These are phyloP conservation scores for Apamea crenata DNA, from an alignment of 2,888 invertebrate species.

Conservation along the genomic window DNA sequence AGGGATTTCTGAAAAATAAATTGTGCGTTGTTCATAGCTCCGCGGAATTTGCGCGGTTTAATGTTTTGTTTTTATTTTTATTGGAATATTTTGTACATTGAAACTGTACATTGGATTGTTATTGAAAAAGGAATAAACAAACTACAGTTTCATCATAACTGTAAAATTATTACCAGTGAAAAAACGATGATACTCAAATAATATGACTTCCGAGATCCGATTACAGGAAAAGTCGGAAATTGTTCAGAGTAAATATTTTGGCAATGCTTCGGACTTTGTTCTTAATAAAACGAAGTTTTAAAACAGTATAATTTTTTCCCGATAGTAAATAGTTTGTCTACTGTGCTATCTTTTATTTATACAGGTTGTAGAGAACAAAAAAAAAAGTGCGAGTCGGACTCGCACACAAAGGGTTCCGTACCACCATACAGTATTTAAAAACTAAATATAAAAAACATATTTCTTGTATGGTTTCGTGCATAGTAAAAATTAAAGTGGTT, in stretches of 20 bases:
- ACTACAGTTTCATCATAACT: background rate
- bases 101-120: background rate
- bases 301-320: background rate
- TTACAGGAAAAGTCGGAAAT: background rate
- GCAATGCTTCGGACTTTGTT: background rate
- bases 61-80: background rate
- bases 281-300: background rate
- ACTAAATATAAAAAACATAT: no score
- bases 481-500: no score
- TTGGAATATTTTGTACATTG: background rate
- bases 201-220: no score
- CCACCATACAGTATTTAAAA: no score
- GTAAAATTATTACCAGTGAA: background rate
- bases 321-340: no score
- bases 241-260: background rate
- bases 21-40: background rate
- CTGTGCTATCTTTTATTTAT: background rate
- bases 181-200: background rate
- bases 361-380: background rate
- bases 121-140: background rate
- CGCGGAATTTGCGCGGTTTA: background rate
- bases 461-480: no score
- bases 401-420: no score
- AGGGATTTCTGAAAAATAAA: background rate
- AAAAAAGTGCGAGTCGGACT: background rate